These are phyloP conservation scores for Phenacoccus solenopsis DNA, from an alignment of 1,140 invertebrate species.

Conservation along the genomic window DNA sequence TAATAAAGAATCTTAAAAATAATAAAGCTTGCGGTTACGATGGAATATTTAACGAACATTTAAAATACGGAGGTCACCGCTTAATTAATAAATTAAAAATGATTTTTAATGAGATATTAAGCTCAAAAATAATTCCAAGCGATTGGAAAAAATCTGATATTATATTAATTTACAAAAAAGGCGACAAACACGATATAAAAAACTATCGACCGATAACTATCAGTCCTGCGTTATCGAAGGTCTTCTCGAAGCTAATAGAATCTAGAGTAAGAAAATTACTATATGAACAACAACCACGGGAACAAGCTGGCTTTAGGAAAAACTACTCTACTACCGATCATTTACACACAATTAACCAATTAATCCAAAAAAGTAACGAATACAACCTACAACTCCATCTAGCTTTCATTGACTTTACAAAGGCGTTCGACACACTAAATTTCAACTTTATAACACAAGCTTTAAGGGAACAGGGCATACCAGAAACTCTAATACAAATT, in stretches of 20 bases:
- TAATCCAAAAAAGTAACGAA: conserved; percentile 9
- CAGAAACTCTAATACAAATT: neutral
- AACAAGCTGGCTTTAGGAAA: conserved; percentile 20
- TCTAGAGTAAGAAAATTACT: conserved; percentile 12
- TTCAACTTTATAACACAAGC: neutral
- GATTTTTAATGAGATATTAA: conserved; percentile 16
- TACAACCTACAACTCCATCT: conserved; percentile 7
- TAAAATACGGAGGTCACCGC: conserved; percentile 8
- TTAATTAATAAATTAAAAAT: neutral
- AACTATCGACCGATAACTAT: conserved; percentile 32
- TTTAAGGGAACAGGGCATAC: neutral
- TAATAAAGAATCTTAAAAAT: conserved; percentile 14
- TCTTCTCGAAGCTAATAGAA: conserved; percentile 19
- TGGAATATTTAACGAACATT: conserved; percentile 5
- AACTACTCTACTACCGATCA: conserved; percentile 18
- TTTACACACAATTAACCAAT: conserved; percentile 13
- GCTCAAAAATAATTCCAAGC: conserved; percentile 25
- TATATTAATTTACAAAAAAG: conserved; percentile 31
- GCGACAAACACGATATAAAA: conserved; percentile 27
- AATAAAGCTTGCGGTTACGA: conserved; percentile 20
- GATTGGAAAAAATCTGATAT: conserved; percentile 28
- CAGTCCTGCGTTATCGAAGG: conserved; percentile 27
- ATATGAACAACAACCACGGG: neutral
- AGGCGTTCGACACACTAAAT: conserved; percentile 14
- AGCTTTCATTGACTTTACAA: conserved; percentile 19